phyloP scores from a whole-genome alignment of 2,113 vertebrate species.

The Leptocoma aspasia region DNA sequence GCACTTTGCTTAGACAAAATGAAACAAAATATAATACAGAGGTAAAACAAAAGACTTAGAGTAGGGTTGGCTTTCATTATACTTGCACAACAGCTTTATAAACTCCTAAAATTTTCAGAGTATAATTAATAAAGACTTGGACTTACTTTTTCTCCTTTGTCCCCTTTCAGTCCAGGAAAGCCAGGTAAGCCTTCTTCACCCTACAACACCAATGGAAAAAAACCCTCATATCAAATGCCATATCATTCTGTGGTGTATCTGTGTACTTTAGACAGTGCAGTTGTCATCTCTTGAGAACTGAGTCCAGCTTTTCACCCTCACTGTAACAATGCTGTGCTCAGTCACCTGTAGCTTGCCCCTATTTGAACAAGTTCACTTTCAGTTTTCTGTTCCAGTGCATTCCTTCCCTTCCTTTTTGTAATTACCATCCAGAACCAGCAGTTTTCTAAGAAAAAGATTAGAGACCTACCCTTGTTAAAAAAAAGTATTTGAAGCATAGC shows the following conservation, averaged over 20 bases:
- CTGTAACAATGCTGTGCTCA: not conserved
- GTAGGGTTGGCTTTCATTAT: not conserved
- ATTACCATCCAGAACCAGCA: not conserved
- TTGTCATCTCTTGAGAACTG: not conserved
- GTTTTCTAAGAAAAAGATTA: not conserved
- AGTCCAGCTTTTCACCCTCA: accelerated
- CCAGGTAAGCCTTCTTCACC: constrained; percentile 80
- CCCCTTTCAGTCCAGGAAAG: constrained; percentile 76
- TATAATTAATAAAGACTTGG: not conserved
- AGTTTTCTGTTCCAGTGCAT: not conserved
- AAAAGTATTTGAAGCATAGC: not conserved
- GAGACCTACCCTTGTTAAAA: not conserved
- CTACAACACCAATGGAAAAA: constrained; percentile 43
- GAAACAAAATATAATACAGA: not conserved
- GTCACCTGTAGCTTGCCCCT: not conserved
- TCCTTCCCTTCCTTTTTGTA: not conserved
- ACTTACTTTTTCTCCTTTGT: constrained; percentile 85
- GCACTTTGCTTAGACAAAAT: not conserved
- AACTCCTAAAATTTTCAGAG: not conserved
- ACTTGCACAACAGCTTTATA: not conserved
- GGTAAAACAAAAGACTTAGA: not conserved
- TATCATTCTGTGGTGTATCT: not conserved
- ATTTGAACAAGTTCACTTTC: not conserved
- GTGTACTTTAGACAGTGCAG: not conserved
- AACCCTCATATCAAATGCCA: not conserved